Base-by-base conservation (phyloP, 2,797 vertebrate genomes). In the Allobates femoralis region DNA sequence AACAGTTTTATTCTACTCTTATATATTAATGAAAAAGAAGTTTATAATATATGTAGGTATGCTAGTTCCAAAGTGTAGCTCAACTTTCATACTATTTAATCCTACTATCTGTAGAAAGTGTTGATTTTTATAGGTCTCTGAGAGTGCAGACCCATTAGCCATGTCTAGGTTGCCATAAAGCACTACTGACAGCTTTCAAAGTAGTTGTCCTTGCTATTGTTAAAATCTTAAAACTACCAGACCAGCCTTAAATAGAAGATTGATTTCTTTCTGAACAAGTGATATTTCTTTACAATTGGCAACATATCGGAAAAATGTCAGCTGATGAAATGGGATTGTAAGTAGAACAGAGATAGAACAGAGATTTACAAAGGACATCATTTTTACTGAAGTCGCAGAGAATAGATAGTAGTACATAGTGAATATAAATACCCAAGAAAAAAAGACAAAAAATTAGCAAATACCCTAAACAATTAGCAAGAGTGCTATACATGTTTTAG, bases 221-320 rank as follows among this genome's bases (percentile, higher is more conserved):
- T 58, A 21, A 60, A 60, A 60, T 60, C 58, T n/a, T n/a, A 26
- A 11, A 60, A n/a, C 23, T 60, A n/a, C n/a, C 56, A 58, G 56
- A 58, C 7, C 2, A 21, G 21, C 56, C 19, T 23, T 58, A 23
- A 46, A 46, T 46, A 46, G 41, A 53, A 53, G 51, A 53, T 53
- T 53, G 2, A 2, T 53, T 53, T 15, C 14, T 53, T 15, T 53
- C 51, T 53, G 12, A 18, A 32, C 28, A 51, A 78, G 23, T 16
- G 28, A 60, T 21, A 60, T 14, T 37, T 58, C 41, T 37, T 32
- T 21, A n/a, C 28, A 37, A 34, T 60, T 60, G 12, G 18, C 55
- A 78, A 19, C 51, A 78, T 30, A 56, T 60, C n/a, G 21, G 55
- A 37, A 78, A 78, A 8, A 60, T 78, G 58, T 37, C 19, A 78